Base-by-base conservation (phyloP, 2,797 vertebrate genomes). In the Hydrolagus colliei region DNA sequence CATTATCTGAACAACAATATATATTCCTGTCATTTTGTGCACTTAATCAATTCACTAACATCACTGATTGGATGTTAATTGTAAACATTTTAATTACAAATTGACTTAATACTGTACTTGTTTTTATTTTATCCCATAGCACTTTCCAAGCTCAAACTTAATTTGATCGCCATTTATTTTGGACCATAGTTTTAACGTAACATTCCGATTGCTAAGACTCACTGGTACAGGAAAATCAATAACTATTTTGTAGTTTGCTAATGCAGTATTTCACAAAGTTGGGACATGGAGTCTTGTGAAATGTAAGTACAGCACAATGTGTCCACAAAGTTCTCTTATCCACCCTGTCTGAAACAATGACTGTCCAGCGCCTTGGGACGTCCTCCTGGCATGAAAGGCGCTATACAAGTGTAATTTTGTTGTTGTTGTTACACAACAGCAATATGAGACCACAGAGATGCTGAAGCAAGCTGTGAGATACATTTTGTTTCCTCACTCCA, bases 1-100 rank as follows among this genome's bases (percentile, higher is more conserved):
- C 20, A 63, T 16, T 63, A 65, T 63, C 16, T 61, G 63, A 79
- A 79, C 77, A 79, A 79, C 77, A 82, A 82, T 68, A 35, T 2
- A 20, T 82, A 13, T 32, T 67, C 7, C 7, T 27, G 62, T 1
- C 22, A 35, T 12, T 65, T 16, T 14, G 1, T 35, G n/a, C 13
- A 22, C 63, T 79, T 63, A 22, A 79, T 79, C 59, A 22, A 63
- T 22, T 67, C 11, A 82, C 27, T 82, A 32, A 67, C 27, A 4
- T 82, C 14, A 20, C 4, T 32, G 3, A 82, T 8, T 41, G 79
- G 32, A 41, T 84, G 68, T 20, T 20, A n/a, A 71, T 41, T 41
- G 22, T 27, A 41, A 41, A 84, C 9, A 16, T 18, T n/a, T 68
- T 68, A 71, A 84, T 71, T 84, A 67, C 41, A 71, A 68, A 41